These are phyloP conservation scores for Mormoops blainvillei DNA, from an alignment of 2,113 vertebrate genomes.

Conservation along the genomic window DNA sequence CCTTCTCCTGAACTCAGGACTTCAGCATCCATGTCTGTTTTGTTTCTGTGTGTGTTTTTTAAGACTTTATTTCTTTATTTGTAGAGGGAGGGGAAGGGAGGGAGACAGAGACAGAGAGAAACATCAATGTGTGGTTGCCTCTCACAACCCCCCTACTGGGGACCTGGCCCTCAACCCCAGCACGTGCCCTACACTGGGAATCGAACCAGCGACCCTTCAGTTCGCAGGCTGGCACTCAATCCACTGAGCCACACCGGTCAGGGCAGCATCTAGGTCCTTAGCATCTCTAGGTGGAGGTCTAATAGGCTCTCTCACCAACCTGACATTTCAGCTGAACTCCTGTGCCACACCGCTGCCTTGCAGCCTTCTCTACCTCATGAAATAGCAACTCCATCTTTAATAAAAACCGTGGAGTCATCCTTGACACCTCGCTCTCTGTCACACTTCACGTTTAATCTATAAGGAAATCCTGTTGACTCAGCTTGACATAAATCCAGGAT, in stretches of 20 bases:
- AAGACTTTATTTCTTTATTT: too few relatives aligned
- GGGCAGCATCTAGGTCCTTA: background rate
- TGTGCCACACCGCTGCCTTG: background rate
- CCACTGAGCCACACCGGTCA: too few relatives aligned
- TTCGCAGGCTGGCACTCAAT: too few relatives aligned
- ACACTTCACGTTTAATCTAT: background rate
- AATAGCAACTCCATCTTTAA: background rate
- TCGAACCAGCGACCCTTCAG: too few relatives aligned
- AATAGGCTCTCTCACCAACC: background rate
- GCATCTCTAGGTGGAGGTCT: background rate
- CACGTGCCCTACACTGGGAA: too few relatives aligned
- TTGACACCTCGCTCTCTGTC: background rate
- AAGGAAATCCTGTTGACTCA: background rate
- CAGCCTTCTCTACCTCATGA: background rate
- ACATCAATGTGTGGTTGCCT: too few relatives aligned
- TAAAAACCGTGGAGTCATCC: background rate
- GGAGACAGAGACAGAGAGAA: too few relatives aligned
- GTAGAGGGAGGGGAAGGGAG: too few relatives aligned
- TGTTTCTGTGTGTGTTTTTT: too few relatives aligned
- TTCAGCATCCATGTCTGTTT: background rate
- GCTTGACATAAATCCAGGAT: background rate
- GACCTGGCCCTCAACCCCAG: too few relatives aligned
- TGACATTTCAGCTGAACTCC: background rate
- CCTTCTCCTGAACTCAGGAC: background rate
- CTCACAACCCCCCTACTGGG: too few relatives aligned